These are phyloP conservation scores for Hyles euphorbiae DNA, from an alignment of 1,140 invertebrate genomes.

Conservation along the genomic window DNA sequence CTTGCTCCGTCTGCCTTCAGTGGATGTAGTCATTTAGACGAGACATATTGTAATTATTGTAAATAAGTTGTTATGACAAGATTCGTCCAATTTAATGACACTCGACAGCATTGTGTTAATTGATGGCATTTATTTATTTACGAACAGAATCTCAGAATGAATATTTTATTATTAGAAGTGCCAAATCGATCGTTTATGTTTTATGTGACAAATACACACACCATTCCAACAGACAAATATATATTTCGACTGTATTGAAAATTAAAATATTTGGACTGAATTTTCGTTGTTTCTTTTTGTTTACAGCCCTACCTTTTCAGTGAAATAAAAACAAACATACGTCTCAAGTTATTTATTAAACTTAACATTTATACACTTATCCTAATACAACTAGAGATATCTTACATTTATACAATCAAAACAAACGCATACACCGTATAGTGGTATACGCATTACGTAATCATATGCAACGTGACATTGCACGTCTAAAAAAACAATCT, in stretches of 20 bases:
- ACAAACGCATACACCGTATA: constrained; percentile 41
- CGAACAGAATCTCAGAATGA: constrained; percentile 50
- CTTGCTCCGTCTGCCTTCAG: constrained; percentile 1
- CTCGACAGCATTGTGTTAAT: constrained; percentile 28
- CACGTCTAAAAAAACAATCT: constrained; percentile 3
- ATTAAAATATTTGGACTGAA: constrained; percentile 66
- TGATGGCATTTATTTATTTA: constrained; percentile 57
- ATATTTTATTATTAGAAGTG: constrained; percentile 49
- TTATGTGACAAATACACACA: constrained; percentile 42
- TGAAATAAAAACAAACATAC: constrained; percentile 15
- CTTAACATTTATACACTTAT: constrained; percentile 47
- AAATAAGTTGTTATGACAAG: constrained; percentile 55
- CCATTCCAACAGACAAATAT: constrained; percentile 61
- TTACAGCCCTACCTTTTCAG: constrained; percentile 7
- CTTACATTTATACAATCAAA: constrained; percentile 52
- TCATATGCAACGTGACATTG: neutral
- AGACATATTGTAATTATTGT: constrained; percentile 48
- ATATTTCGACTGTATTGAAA: constrained; percentile 48
- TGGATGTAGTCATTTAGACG: constrained; percentile 14
- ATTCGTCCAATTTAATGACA: constrained; percentile 47
- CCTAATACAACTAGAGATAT: constrained; percentile 38
- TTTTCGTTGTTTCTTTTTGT: constrained; percentile 39
- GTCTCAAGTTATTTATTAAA: constrained; percentile 52
- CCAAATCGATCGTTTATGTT: constrained; percentile 51
- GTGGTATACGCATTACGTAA: neutral